Percentiles rank a stretch among this genome's conserved stretches.
Conservation (phyloP, 2,888 invertebrate genomes). For the Sicus ferrugineus region DNA sequence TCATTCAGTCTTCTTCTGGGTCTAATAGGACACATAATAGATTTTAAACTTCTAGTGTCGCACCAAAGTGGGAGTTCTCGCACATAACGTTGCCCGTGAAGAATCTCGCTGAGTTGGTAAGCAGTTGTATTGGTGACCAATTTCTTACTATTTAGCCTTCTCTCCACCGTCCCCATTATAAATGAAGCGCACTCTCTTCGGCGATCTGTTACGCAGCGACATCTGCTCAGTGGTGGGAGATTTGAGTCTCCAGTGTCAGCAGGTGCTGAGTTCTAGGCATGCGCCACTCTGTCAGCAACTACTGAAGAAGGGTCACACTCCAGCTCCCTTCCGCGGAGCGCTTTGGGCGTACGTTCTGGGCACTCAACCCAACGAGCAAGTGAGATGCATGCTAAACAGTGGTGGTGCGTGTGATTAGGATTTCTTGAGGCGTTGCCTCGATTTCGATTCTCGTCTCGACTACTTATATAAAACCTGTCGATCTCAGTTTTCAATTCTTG, state of each 20-base stretch:
- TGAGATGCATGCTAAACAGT: constrained; percentile 58
- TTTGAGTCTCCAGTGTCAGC: constrained; percentile 71
- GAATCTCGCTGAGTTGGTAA: constrained; percentile 83
- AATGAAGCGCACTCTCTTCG: constrained; percentile 57
- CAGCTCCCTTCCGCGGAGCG: constrained; percentile 74
- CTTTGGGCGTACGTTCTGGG: constrained; percentile 90
- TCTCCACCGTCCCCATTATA: not conserved
- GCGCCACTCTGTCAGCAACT: constrained; percentile 91
- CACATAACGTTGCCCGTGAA: constrained; percentile 87
- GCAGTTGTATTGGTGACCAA: constrained; percentile 33
- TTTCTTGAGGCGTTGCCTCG: too few species aligned
- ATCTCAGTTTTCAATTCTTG: not conserved
- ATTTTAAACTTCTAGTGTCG: constrained; percentile 66
- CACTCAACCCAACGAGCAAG: constrained; percentile 75
- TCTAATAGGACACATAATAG: not conserved
- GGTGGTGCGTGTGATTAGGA: too few species aligned
- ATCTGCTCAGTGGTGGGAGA: constrained; percentile 41
- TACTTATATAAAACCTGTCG: too few species aligned
- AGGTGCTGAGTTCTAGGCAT: constrained; percentile 79
- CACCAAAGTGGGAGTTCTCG: constrained; percentile 85
- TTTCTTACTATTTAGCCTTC: not conserved
- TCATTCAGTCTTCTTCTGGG: not conserved
- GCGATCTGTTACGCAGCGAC: constrained; percentile 58
- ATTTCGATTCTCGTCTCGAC: too few species aligned
- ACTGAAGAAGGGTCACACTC: constrained; percentile 70